These are phyloP conservation scores for Sturmia bella DNA, from an alignment of 2,888 invertebrate genomes.

Conservation along the genomic window DNA sequence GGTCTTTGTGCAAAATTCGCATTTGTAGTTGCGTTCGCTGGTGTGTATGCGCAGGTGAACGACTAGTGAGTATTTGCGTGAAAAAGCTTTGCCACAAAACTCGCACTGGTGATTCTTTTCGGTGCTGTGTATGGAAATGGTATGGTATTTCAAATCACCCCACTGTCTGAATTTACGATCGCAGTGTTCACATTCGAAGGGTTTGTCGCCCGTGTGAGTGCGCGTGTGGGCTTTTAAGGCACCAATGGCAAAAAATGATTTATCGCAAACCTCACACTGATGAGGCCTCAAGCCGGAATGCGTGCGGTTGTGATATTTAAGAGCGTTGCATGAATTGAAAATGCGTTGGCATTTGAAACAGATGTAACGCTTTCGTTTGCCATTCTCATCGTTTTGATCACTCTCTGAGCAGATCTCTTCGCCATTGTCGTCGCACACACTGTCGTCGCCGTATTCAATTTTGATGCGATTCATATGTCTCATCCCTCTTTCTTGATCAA, in stretches of 20 bases:
- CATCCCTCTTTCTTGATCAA: constrained; percentile 18
- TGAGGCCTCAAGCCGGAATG: constrained; percentile 90
- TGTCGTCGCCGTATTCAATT: constrained; percentile 20
- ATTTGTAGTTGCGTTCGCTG: constrained; percentile 92
- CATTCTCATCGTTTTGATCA: constrained; percentile 24
- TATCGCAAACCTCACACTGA: constrained; percentile 90
- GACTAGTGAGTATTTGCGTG: constrained; percentile 91
- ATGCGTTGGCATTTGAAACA: constrained; percentile 85
- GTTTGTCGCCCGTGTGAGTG: constrained; percentile 92
- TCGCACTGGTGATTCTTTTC: constrained; percentile 93
- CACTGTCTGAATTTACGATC: constrained; percentile 91
- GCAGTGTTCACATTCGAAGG: constrained; percentile 90
- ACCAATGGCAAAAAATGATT: constrained; percentile 91
- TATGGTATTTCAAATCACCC: constrained; percentile 94
- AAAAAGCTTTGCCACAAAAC: constrained; percentile 94
- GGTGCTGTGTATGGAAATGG: constrained; percentile 90
- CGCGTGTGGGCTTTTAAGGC: constrained; percentile 92
- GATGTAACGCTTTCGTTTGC: constrained; percentile 69
- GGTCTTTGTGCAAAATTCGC: constrained; percentile 91
- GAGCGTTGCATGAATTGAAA: constrained; percentile 91
- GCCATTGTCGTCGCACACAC: constrained; percentile 42
- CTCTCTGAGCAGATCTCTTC: constrained; percentile 36
- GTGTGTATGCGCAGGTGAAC: constrained; percentile 93
- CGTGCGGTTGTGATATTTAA: constrained; percentile 91
- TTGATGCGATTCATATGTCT: constrained; percentile 7